A percentile compares a stretch with the other conserved stretches of the same genome.
These are phyloP conservation scores for Takifugu bimaculatus DNA, from an alignment of 2,113 vertebrate species.

Conservation along the genomic window DNA sequence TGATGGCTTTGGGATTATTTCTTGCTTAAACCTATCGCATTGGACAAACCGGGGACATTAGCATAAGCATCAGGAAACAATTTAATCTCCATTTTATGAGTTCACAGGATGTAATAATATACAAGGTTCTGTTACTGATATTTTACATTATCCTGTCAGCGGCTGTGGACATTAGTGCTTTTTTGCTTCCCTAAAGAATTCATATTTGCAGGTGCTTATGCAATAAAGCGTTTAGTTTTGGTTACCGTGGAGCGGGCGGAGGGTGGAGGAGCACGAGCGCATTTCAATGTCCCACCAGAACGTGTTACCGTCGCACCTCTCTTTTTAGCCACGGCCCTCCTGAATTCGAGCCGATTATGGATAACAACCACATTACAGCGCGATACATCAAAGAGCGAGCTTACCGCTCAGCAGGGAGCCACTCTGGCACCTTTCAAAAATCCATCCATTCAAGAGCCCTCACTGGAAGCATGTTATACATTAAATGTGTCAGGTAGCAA, in stretches of 20 bases:
- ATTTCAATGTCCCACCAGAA: conserved; percentile 65
- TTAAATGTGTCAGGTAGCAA: conserved; percentile 94
- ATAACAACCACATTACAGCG: conserved; percentile 94
- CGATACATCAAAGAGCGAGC: conserved; percentile 88
- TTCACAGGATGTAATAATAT: conserved; percentile 43
- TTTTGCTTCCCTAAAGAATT: background rate
- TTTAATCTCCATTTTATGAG: conserved; percentile 32
- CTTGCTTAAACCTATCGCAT: conserved; percentile 65
- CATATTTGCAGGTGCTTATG: conserved; percentile 17
- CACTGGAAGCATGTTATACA: conserved; percentile 90
- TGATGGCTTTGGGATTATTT: conserved; percentile 60
- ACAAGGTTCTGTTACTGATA: conserved; percentile 38
- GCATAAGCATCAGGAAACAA: conserved; percentile 60
- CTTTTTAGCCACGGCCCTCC: conserved; percentile 83
- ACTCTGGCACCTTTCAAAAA: conserved; percentile 94
- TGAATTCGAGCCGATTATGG: conserved; percentile 97
- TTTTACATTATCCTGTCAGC: conserved; percentile 9
- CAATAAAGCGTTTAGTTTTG: conserved; percentile 38
- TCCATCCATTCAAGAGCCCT: conserved; percentile 88
- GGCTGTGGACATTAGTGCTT: conserved; percentile 7
- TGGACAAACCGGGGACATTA: conserved; percentile 50
- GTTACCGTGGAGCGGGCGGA: conserved; percentile 30
- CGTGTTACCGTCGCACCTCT: conserved; percentile 86
- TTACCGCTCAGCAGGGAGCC: conserved; percentile 92
- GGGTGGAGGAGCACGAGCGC: conserved; percentile 33